Evolutionary conservation across 53 echinoderm and acorn worm species (phyloP).

Genomic region (Crossaster papposus): DNA sequence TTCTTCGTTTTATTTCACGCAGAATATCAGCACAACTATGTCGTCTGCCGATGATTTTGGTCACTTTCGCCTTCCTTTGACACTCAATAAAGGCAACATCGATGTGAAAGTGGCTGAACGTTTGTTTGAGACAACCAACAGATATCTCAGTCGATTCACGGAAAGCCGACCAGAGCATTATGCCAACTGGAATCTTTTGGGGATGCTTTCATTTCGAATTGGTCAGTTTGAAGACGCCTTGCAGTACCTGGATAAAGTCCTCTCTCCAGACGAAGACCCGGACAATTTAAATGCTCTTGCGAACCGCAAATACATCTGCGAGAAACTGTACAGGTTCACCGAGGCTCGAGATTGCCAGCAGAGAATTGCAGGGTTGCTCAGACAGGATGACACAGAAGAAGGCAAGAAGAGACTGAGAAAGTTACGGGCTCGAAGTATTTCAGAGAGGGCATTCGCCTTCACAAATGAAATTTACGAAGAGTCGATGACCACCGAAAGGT

Average conservation of each 20-base stretch:
- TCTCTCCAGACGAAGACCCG: conserved; percentile 31
- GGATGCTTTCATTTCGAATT: conserved; percentile 8
- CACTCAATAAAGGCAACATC: background rate
- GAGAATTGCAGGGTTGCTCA: background rate
- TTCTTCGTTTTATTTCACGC: no score
- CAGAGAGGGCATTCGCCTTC: conserved; percentile 34
- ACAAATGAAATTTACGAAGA: conserved; percentile 13
- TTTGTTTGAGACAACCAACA: background rate
- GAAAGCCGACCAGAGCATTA: conserved; percentile 1
- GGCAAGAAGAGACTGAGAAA: background rate
- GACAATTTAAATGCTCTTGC: conserved; percentile 49
- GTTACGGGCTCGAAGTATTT: conserved; percentile 18
- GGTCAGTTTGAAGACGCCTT: conserved; percentile 5
- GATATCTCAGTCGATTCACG: background rate
- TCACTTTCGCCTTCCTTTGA: background rate
- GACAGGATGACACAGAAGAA: background rate
- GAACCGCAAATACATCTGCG: conserved; percentile 29
- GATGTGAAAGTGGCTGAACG: background rate
- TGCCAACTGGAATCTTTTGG: conserved; percentile 39
- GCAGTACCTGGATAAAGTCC: conserved; percentile 8
- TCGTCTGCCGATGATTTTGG: no score
- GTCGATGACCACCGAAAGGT: background rate
- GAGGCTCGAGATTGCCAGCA: conserved; percentile 11
- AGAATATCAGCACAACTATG: no score
- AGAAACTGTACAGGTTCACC: background rate